These are phyloP conservation scores for Autographa gamma DNA, from an alignment of 2,888 invertebrate species.

Conservation along the genomic window DNA sequence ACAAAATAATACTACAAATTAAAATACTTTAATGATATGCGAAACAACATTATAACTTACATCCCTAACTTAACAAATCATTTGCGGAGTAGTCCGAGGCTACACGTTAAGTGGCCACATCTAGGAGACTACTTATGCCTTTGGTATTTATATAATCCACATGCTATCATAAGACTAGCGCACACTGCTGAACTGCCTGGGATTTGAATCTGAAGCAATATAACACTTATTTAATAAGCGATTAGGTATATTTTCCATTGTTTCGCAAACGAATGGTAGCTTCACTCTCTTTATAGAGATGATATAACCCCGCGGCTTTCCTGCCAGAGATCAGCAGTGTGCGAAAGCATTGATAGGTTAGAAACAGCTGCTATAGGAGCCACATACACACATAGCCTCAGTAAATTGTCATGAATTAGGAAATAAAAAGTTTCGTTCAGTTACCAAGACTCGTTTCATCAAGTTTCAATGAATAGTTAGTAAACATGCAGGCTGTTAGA, in stretches of 20 bases:
- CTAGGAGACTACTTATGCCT: not conserved
- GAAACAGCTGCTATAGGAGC: not conserved
- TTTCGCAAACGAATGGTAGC: not conserved
- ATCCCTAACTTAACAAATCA: slow-evolving; percentile 47
- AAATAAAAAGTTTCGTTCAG: slow-evolving; percentile 35
- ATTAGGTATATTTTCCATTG: not conserved
- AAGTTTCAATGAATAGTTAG: slow-evolving; percentile 21
- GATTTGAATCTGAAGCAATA: not conserved
- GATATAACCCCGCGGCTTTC: no score
- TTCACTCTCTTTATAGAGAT: no score
- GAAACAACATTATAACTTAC: slow-evolving; percentile 61
- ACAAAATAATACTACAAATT: slow-evolving; percentile 62
- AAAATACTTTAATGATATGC: slow-evolving; percentile 71
- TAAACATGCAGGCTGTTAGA: slow-evolving; percentile 56
- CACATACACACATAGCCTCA: slow-evolving; percentile 10
- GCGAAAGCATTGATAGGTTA: not conserved
- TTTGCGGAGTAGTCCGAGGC: slow-evolving; percentile 16
- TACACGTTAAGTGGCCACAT: slow-evolving; percentile 12
- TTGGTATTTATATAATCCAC: slow-evolving; percentile 2
- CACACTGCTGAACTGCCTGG: not conserved
- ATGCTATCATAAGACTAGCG: not conserved
- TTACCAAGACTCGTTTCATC: slow-evolving; percentile 27
- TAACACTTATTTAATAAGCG: not conserved
- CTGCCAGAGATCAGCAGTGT: no score
- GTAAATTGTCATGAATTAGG: slow-evolving; percentile 48